A percentile compares a stretch with the other conserved stretches of the same genome.
Conservation (phyloP, 1,140 invertebrate genomes). For the Scylla paramamosain region DNA sequence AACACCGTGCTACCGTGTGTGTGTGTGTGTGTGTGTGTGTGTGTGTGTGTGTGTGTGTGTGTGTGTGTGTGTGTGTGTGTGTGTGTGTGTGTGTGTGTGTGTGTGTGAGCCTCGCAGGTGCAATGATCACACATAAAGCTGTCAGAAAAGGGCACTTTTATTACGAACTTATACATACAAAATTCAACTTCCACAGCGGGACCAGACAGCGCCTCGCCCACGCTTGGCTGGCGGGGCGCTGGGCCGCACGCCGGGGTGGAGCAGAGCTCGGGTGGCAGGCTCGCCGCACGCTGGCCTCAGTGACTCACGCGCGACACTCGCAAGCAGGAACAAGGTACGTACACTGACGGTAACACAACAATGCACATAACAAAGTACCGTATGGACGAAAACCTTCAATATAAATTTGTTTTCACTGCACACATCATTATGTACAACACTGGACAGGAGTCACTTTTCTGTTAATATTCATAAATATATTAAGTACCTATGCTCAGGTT, state of each 20-base stretch:
- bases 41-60: not conserved
- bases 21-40: not conserved
- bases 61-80: not conserved
- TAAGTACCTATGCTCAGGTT: not conserved
- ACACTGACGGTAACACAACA: constrained; percentile 2
- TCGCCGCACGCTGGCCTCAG: too few species aligned
- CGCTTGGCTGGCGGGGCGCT: too few species aligned
- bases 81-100: not conserved
- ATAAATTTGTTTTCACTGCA: not conserved
- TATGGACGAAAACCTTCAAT: not conserved
- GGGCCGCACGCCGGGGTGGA: too few species aligned
- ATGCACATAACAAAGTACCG: not conserved
- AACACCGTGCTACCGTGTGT: not conserved
- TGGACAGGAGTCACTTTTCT: constrained; percentile 7
- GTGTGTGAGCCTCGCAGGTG: not conserved
- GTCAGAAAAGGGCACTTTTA: constrained; percentile 22
- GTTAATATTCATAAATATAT: not conserved
- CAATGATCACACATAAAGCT: not conserved
- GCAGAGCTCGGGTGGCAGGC: too few species aligned
- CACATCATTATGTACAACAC: not conserved
- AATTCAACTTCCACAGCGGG: not conserved
- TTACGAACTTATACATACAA: constrained; percentile 14
- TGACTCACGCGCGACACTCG: not conserved
- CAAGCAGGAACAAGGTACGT: constrained; percentile 9
- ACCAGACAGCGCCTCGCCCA: not conserved